Base-by-base conservation (phyloP, 2,113 vertebrate genomes). In the Plestiodon gilberti region DNA sequence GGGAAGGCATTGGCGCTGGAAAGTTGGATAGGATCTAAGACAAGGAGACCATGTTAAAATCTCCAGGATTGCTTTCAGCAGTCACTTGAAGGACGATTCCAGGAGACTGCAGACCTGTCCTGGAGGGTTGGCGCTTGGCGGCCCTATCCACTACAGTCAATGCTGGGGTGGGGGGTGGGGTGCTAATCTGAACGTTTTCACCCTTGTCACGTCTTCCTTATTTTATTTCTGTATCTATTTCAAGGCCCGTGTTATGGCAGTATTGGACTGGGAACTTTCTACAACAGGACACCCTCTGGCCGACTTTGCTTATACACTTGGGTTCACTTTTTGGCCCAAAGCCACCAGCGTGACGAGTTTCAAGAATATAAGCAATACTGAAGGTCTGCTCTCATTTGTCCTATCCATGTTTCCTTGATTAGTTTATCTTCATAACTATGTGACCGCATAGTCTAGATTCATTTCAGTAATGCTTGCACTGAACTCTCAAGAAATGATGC, bases 221-320 rank as follows among this genome's bases (percentile, higher is more conserved):
- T 87, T 80, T 43, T 59, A 38, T 35, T 57, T 90, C 90, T 88
- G 61, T 14, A 40, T 35, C 78, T 33, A 11, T 96, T 93, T 84
- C 65, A 96, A 97, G 98, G 96, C 97, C 48, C 97, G 97, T 83
- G 97, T 99, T 73, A 88, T 98, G 30, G 98, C 98, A 2, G 96
- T 98, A 23, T 89, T 99, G 91, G 98, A 99, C 92, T 99, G 98
- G 98, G 98, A 99, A 84, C 97, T 99, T 87, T 99, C 99, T 13
- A 99, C 98, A 87, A 94, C 96, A 55, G 98, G 98, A 13, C 98
- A 99, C 89, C 98, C 98, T n/a, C 84, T 98, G 82, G 96, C 95
- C 80, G 99, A 99, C 91, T 89, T 99, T 74, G 97, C 97, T 18
- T 97, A 98, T 82, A 93, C 97, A 81, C 91, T 95, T 57, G 35